Percentiles rank a stretch among this genome's conserved stretches.
phyloP scores from a whole-genome alignment of 2,888 invertebrate species.

The Cataglyphis rosenhaueri region DNA sequence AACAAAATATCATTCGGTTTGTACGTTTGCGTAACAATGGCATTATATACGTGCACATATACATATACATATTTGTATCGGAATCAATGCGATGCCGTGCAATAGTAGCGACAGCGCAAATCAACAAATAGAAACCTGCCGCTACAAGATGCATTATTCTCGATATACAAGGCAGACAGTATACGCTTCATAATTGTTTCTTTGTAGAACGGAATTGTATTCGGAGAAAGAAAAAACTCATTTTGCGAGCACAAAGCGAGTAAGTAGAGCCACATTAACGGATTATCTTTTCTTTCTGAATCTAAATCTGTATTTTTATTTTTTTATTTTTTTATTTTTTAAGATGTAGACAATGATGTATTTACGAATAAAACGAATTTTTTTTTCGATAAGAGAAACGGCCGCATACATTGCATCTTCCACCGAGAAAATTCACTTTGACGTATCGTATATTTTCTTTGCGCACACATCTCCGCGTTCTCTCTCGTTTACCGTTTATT shows the following conservation, averaged over 20 bases:
- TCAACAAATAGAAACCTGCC: constrained; percentile 41
- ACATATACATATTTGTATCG: constrained; percentile 41
- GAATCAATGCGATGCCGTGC: constrained; percentile 61
- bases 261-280: neutral
- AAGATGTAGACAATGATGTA: constrained; percentile 1
- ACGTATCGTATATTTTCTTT: neutral
- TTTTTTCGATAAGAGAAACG: neutral
- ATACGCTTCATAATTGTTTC: constrained; percentile 4
- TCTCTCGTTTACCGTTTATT: constrained; percentile 6
- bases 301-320: neutral
- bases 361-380: neutral
- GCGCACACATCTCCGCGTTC: neutral
- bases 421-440: neutral
- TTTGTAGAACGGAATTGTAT: constrained; percentile 6
- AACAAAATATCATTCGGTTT: constrained; percentile 48
- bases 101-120: constrained; percentile 24
- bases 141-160: constrained; percentile 32
- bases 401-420: neutral
- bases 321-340: too few species aligned
- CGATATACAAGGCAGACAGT: constrained; percentile 8
- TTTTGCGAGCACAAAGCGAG: neutral
- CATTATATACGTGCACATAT: constrained; percentile 10
- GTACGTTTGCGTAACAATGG: constrained; percentile 59
- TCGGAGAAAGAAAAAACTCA: constrained; percentile 8
- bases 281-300: neutral